Conservation (phyloP, 2,888 invertebrate genomes). For the Euplexia lucipara region DNA sequence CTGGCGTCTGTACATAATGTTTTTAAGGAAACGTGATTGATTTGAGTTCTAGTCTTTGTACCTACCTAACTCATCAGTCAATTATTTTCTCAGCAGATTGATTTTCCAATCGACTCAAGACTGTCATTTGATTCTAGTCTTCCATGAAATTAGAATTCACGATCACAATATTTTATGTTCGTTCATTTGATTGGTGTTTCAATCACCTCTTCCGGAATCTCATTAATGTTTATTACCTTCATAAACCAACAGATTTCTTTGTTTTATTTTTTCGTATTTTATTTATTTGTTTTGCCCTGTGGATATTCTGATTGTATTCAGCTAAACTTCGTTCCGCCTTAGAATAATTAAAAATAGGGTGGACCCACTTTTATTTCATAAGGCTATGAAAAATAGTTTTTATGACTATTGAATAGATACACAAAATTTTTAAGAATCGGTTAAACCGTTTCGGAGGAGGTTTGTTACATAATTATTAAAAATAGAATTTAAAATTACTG, state of each 20-base stretch:
- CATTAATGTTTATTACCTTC: slow-evolving; percentile 68
- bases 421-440: no score
- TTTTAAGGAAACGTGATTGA: no score
- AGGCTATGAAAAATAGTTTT: no score
- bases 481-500: no score
- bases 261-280: slow-evolving; percentile 34
- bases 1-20: no score
- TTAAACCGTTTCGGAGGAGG: no score
- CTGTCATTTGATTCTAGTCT: slow-evolving; percentile 64
- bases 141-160: slow-evolving; percentile 74
- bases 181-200: slow-evolving; percentile 68
- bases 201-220: slow-evolving; percentile 63
- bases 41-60: not conserved
- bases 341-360: no score
- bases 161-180: slow-evolving; percentile 70
- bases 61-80: slow-evolving; percentile 1
- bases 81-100: slow-evolving; percentile 7
- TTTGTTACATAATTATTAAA: no score
- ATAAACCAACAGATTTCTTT: slow-evolving; percentile 58
- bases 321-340: no score
- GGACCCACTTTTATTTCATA: no score
- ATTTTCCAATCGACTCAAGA: slow-evolving; percentile 41
- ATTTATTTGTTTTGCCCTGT: slow-evolving; percentile 27
- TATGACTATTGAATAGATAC: no score
- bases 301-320: no score